These are phyloP conservation scores for Dichetophora obliterata DNA, from an alignment of 2,888 invertebrate species.

Conservation along the genomic window DNA sequence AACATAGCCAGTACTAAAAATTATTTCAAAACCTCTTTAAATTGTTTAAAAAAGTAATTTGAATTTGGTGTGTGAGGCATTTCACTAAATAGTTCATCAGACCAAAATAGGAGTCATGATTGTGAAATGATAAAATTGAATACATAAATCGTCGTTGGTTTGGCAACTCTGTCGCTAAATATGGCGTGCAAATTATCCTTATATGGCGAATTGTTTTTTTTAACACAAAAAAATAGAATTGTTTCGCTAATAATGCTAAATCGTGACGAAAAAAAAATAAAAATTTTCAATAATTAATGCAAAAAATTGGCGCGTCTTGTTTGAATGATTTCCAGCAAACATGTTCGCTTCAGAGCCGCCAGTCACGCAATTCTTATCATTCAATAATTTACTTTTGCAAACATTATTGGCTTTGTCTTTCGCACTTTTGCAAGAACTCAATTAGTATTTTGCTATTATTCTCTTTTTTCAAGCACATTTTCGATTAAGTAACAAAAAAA, in stretches of 20 bases:
- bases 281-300: not conserved
- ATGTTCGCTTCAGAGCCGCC: not conserved
- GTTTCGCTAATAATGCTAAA: not conserved
- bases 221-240: not conserved
- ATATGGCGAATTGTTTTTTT: not conserved
- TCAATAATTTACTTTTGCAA: constrained; percentile 12
- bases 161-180: not conserved
- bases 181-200: not conserved
- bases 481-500: constrained; percentile 3
- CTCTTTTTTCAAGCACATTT: not conserved
- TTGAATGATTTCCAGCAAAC: not conserved
- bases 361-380: constrained; percentile 35
- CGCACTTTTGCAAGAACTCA: not conserved
- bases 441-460: constrained; percentile 6
- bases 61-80: no score
- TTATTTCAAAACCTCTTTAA: no score
- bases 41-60: no score
- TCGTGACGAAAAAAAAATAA: not conserved
- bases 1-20: no score
- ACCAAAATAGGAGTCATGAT: not conserved
- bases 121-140: not conserved
- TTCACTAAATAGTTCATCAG: not conserved
- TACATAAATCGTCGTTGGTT: not conserved
- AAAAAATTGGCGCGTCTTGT: not conserved
- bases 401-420: not conserved